Percentiles rank a stretch among this genome's conserved stretches.
phyloP scores from a whole-genome alignment of 2,888 invertebrate genomes.

The Meta bourneti region DNA sequence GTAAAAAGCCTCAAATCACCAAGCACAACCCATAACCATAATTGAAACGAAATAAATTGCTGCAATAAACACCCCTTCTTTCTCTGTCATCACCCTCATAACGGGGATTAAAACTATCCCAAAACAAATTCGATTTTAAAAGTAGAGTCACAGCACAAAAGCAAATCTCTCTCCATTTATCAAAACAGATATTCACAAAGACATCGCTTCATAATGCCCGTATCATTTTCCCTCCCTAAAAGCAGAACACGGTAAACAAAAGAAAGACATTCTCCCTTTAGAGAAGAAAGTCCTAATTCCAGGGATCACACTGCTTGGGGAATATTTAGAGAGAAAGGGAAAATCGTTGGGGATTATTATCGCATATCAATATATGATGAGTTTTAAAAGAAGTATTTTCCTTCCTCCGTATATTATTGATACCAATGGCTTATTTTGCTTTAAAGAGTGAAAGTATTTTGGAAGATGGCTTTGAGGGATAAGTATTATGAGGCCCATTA shows the following conservation, averaged over 20 bases:
- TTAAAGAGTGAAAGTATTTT: conserved; percentile 1
- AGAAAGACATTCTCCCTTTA: neutral
- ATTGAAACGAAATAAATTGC: too few species aligned
- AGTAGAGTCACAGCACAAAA: neutral
- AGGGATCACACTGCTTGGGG: conserved; percentile 14
- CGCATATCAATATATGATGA: conserved; percentile 62
- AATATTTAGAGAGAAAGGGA: conserved; percentile 12
- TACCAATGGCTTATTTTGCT: conserved; percentile 44
- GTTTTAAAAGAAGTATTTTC: conserved; percentile 51
- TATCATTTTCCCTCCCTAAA: conserved; percentile 2
- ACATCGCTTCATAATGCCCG: neutral
- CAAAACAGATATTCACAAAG: neutral
- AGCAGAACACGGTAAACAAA: conserved; percentile 17
- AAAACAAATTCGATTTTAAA: conserved; percentile 18
- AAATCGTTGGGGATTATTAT: conserved; percentile 18
- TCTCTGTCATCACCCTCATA: neutral
- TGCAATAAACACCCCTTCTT: too few species aligned
- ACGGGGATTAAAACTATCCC: conserved; percentile 2
- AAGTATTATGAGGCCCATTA: conserved; percentile 47
- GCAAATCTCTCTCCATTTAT: conserved; percentile 11
- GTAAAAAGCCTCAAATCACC: too few species aligned
- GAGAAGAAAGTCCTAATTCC: conserved; percentile 14
- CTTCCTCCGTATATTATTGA: conserved; percentile 35
- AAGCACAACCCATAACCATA: too few species aligned
- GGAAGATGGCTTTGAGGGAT: neutral